Evolutionary conservation across 2,888 invertebrate genomes (phyloP), one percentile per base, ranked within the genome.

Genomic region (Subacronicta megacephala): DNA sequence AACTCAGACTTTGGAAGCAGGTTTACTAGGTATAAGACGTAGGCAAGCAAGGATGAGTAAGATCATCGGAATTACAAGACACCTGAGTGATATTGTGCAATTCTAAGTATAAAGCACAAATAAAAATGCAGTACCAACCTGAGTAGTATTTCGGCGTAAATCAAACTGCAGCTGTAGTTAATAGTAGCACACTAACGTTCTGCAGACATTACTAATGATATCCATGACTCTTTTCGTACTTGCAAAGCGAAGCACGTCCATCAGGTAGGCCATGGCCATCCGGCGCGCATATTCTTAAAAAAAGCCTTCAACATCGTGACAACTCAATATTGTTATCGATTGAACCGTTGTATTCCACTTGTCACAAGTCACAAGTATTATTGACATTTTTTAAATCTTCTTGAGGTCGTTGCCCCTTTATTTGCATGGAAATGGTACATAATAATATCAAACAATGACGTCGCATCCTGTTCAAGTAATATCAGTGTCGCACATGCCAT

Each of bases 401-500:
- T 9, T 13, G 38, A 54, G 76, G 61, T 62, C 71, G 42, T 73
- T 73, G 54, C 37, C 46, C 60, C 52, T 49, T 42, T 44, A 64
- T 72, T 73, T 56, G 42, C 68, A 75, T 72, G 64, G 60, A 68
- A 75, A 70, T 62, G 50, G 17, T 54, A 65, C 71, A 75, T 60
- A n/a, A 31, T 62, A 36, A 68, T 75, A 75, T 67, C 69, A 75
- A 77, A 78, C 74, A 77, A 75, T 78, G 75, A 75, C 62, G 64
- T 69, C 73, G 78, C 77, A 79, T 81, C 81, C 81, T 83, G 82
- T 77, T 81, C 83, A 62, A 72, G 70, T 74, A 74, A 71, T 85
- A 87, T 85, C 83, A 80, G 75, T 75, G 80, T 82, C 82, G 74
- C 83, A 82, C 85, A 86, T 83, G 82, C 84, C 82, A 82, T 83